phyloP scores from a whole-genome alignment of 1,140 invertebrate species.

The Melanaphis sacchari region DNA sequence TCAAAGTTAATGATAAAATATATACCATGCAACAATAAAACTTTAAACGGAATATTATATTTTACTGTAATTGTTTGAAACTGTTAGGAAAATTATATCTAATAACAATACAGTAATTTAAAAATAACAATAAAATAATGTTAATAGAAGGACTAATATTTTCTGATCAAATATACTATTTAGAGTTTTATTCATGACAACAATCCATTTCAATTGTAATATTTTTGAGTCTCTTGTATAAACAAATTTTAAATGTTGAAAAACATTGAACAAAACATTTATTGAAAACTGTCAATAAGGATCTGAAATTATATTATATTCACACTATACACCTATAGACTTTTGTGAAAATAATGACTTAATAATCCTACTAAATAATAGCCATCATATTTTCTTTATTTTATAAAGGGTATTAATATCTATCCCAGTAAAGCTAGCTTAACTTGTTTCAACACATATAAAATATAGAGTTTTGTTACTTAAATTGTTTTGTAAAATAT shows the following conservation, averaged over 20 bases:
- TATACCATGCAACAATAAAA: not conserved
- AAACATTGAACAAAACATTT: not conserved
- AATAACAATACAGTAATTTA: too few species aligned
- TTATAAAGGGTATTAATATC: not conserved
- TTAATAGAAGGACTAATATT: not conserved
- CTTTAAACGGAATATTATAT: too few species aligned
- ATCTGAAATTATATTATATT: slow-evolving; percentile 1
- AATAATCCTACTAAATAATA: not conserved
- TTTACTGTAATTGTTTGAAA: not conserved
- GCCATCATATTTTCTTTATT: not conserved
- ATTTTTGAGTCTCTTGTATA: not conserved
- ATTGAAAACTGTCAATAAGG: not conserved
- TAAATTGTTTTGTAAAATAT: not conserved
- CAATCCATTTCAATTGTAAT: not conserved
- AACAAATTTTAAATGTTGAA: not conserved
- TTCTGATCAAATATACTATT: not conserved
- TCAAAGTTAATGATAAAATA: not conserved
- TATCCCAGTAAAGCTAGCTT: not conserved
- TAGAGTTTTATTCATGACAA: not conserved
- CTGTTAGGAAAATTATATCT: too few species aligned
- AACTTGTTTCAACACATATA: not conserved
- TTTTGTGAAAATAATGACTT: not conserved
- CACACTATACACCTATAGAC: not conserved
- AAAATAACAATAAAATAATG: not conserved
- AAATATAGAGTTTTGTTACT: not conserved